Conservation (phyloP, 2,113 vertebrate species). For the Nyctibius bracteatus region DNA sequence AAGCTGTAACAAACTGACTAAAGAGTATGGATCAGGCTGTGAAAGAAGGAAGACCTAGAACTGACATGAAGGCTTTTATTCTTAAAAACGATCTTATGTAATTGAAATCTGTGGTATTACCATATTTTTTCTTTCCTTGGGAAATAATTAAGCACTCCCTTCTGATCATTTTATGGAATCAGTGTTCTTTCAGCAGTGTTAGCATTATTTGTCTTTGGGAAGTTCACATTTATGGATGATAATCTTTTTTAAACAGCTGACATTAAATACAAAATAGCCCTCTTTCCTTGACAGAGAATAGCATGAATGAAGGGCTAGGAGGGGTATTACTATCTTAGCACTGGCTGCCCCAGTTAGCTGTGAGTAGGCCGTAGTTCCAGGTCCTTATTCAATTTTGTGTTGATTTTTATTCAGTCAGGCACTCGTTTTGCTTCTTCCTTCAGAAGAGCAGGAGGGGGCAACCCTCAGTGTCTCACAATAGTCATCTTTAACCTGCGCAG, state of each 20-base stretch:
- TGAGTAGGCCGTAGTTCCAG: not conserved
- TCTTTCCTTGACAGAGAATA: not conserved
- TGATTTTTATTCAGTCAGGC: not conserved
- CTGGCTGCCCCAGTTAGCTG: not conserved
- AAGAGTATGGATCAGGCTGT: not conserved
- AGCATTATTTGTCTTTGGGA: conserved; percentile 38
- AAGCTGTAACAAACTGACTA: not conserved
- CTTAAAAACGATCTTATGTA: not conserved
- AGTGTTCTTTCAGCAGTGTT: not conserved
- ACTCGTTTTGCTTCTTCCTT: not conserved
- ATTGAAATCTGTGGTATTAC: not conserved
- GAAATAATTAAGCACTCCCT: conserved; percentile 24
- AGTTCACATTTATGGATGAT: not conserved
- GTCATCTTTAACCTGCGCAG: not conserved
- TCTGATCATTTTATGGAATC: conserved; percentile 17
- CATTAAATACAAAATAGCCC: not conserved
- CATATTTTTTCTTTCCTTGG: not conserved
- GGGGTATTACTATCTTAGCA: not conserved
- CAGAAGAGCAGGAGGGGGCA: not conserved
- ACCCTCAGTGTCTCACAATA: not conserved
- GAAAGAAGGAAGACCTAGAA: not conserved
- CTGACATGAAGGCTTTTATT: not conserved
- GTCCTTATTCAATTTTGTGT: not conserved
- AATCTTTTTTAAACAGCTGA: not conserved
- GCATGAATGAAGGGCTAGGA: not conserved